Evolutionary conservation across 2,113 vertebrate genomes (phyloP).

Genomic region (Herpailurus yagouaroundi): DNA sequence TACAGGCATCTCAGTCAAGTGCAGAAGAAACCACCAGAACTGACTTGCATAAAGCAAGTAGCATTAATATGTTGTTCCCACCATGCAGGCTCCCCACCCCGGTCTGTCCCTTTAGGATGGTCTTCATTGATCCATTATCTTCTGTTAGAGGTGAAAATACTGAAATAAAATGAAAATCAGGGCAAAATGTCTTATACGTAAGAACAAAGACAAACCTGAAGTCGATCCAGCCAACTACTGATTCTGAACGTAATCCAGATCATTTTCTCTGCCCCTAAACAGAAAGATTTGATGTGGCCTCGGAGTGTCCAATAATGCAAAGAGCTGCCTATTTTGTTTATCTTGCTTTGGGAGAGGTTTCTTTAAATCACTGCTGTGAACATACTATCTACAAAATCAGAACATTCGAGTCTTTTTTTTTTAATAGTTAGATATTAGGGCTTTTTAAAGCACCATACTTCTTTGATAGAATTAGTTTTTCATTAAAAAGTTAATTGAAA

Average conservation of each 20-base stretch:
- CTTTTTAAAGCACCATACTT: constrained; percentile 2
- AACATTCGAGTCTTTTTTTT: neutral
- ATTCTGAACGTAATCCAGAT: neutral
- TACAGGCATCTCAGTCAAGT: neutral
- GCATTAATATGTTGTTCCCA: neutral
- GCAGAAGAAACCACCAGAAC: neutral
- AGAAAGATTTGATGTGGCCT: neutral
- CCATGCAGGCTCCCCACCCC: rapidly evolving
- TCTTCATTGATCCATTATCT: neutral
- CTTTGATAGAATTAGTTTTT: constrained; percentile 63
- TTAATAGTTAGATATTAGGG: constrained; percentile 33
- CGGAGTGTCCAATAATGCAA: neutral
- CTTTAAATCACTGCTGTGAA: neutral
- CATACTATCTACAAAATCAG: neutral
- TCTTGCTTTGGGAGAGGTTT: neutral
- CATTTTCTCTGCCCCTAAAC: neutral
- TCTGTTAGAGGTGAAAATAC: neutral
- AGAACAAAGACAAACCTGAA: neutral
- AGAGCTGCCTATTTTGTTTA: neutral
- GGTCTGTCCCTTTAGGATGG: rapidly evolving
- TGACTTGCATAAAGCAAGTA: rapidly evolving
- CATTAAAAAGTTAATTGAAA: constrained; percentile 71
- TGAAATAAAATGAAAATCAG: neutral
- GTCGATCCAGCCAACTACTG: neutral
- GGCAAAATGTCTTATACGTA: neutral